Percentiles rank a stretch among this genome's conserved stretches.
phyloP scores from a whole-genome alignment of 2,797 vertebrate species.

The Ptychobarbus kaznakovi region DNA sequence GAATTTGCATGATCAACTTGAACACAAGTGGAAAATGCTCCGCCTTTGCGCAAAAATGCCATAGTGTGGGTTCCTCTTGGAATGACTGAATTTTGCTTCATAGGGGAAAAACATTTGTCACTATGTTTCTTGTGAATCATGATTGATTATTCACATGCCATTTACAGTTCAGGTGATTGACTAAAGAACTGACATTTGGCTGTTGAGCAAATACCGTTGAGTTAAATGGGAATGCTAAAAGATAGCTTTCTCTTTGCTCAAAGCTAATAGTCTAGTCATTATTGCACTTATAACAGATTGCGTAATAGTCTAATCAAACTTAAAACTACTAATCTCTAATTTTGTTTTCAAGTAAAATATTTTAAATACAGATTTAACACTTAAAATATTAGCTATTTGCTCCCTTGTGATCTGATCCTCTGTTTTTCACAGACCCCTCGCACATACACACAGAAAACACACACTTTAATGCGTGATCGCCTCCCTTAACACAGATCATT shows the following conservation, averaged over 20 bases:
- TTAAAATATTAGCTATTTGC: neutral
- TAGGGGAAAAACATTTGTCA: neutral
- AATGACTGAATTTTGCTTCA: neutral
- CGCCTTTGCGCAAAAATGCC: neutral
- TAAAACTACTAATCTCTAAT: neutral
- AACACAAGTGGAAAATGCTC: neutral
- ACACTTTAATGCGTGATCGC: slow-evolving; percentile 17
- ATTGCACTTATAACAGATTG: neutral
- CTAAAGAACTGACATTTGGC: neutral
- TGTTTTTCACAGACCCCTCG: neutral
- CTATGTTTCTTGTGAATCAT: neutral
- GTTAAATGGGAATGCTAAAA: neutral
- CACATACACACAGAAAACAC: neutral
- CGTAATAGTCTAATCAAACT: neutral
- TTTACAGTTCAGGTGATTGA: neutral
- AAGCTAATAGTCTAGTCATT: neutral
- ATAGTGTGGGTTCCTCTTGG: neutral
- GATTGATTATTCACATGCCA: neutral
- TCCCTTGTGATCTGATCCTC: neutral
- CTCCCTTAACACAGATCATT: slow-evolving; percentile 44
- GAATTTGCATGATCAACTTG: neutral
- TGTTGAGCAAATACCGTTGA: neutral
- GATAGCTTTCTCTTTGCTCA: neutral
- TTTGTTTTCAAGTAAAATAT: neutral
- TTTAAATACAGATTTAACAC: neutral